Evolutionary conservation across 2,888 invertebrate species (phyloP), one percentile per base, ranked within the genome.

Genomic region (Sclerodermus sp.): DNA sequence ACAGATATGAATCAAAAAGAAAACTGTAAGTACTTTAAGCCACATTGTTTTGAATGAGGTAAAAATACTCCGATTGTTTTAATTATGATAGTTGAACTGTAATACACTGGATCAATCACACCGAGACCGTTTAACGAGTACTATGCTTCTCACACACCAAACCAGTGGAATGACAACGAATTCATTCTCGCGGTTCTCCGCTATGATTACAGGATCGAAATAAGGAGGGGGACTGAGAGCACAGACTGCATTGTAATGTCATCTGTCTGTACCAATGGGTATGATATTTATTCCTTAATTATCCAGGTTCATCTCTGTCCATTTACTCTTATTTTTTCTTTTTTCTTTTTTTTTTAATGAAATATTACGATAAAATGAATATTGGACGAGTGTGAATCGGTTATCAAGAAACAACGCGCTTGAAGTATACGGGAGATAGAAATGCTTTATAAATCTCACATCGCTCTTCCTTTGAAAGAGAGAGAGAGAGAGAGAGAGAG

Each of bases 161-260:
- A 58, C 49, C 49, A 51, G 47, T 53, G 59, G 52, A 67, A 60
- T 62, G 62, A 54, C 64, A 63, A 59, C 57, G 62, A 60, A 67
- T 62, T 65, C 58, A 59, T 63, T 54, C 49, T 47, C 58, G 47
- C 45, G 55, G 53, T 53, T 47, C 57, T 51, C 53, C 46, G 50
- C 39, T 23, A 42, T 47, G 51, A 55, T 53, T 50, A 32, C 53
- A 53, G 37, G 49, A 47, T 51, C 55, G 55, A 61, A 59, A 54
- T 54, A 61, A 54, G 23, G 48, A 57, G 53, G 56, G 55, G 55
- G 46, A 42, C 18, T 9, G 45, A 45, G 41, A 31, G 48, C 41
- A 47, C 8, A 3, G 23, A 47, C 31, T 47, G 34, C 49, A 54
- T 51, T 42, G 32, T 46, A 43, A 30, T 53, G 45, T 47, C 44